phyloP scores from a whole-genome alignment of 1,140 invertebrate species.

The Papilio helenus region DNA sequence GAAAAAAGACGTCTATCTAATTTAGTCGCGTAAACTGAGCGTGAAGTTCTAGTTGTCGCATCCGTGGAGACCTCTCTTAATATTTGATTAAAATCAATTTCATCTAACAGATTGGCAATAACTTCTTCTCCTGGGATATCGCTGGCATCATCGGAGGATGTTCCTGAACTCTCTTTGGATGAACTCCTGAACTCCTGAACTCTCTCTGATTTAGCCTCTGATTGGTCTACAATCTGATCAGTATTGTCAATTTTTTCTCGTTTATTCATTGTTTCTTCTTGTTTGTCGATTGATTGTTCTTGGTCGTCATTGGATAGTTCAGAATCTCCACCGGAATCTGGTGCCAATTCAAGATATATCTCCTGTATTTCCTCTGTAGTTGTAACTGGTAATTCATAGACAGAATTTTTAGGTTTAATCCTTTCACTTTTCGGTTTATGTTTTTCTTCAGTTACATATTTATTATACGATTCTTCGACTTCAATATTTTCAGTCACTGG shows the following conservation, averaged over 20 bases:
- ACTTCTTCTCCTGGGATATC: slow-evolving; percentile 29
- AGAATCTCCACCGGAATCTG: slow-evolving; percentile 24
- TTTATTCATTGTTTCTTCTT: neutral
- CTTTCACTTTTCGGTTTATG: neutral
- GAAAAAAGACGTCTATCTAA: too few relatives aligned
- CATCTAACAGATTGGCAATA: slow-evolving; percentile 26
- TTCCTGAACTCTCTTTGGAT: slow-evolving; percentile 1
- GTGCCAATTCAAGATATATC: slow-evolving; percentile 21
- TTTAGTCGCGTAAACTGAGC: neutral
- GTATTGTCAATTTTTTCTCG: neutral
- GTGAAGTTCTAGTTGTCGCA: neutral
- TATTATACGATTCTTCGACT: neutral
- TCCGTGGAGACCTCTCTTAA: slow-evolving; percentile 24
- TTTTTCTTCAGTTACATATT: neutral
- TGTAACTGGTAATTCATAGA: neutral
- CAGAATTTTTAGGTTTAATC: neutral
- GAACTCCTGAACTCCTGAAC: too few relatives aligned
- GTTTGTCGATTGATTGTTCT: neutral
- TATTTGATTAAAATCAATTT: slow-evolving; percentile 34
- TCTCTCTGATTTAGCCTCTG: neutral
- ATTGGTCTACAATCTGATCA: neutral
- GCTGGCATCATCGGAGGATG: neutral
- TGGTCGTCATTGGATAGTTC: neutral
- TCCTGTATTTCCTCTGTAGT: slow-evolving; percentile 7
- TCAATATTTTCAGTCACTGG: slow-evolving; percentile 9